phyloP scores from a whole-genome alignment of 2,797 vertebrate species.

The Tangara arthus region DNA sequence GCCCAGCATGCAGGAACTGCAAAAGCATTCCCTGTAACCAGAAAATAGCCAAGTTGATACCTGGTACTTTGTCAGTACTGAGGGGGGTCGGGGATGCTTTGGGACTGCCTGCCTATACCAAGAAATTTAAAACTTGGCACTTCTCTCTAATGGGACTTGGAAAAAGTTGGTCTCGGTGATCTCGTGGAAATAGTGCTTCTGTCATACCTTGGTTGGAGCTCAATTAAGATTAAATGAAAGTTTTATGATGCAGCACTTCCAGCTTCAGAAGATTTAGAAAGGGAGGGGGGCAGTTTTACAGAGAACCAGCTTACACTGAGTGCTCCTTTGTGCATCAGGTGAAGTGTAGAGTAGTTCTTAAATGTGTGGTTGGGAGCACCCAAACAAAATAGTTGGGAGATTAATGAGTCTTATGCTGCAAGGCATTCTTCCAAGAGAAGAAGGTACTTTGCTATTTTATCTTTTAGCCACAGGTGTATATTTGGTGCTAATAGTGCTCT shows the following conservation, averaged over 20 bases:
- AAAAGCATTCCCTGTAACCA: background rate
- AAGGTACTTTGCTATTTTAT: constrained; percentile 37
- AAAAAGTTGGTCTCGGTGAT: background rate
- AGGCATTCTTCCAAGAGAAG: constrained; percentile 43
- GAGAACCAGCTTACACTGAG: background rate
- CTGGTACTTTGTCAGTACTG: background rate
- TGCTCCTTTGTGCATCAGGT: background rate
- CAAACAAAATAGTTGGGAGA: constrained; percentile 30
- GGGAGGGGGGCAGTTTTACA: background rate
- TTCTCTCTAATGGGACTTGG: background rate
- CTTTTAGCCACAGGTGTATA: constrained; percentile 57
- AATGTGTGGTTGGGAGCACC: background rate
- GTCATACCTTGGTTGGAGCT: background rate
- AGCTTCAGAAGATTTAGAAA: background rate
- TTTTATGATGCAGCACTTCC: background rate
- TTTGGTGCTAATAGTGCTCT: constrained; percentile 59
- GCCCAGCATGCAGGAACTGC: background rate
- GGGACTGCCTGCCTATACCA: background rate
- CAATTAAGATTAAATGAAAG: background rate
- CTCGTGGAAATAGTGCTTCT: background rate
- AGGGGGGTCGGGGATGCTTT: background rate
- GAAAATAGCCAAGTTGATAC: constrained; percentile 14
- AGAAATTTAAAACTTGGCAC: background rate
- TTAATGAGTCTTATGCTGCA: constrained; percentile 24
- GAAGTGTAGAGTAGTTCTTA: background rate